Conservation (phyloP, 2,888 invertebrate genomes). For the Drosophila subquinaria region DNA sequence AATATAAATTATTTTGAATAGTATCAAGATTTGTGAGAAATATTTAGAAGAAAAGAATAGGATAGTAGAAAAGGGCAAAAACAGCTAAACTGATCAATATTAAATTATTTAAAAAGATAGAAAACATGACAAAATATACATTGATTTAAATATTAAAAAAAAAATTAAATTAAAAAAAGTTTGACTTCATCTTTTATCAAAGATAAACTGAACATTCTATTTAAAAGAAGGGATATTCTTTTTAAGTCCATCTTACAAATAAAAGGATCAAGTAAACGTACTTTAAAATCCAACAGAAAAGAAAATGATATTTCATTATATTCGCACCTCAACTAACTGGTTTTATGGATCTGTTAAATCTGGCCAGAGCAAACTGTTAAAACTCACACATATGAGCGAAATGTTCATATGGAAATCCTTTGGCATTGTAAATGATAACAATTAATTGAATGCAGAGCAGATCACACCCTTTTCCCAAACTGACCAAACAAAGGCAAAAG, state of each 20-base stretch:
- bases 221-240: too few species aligned
- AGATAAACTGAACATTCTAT: neutral
- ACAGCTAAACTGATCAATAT: neutral
- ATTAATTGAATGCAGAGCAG: constrained; percentile 67
- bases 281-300: neutral
- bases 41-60: too few species aligned
- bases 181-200: too few species aligned
- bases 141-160: neutral
- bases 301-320: constrained; percentile 11
- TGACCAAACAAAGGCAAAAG: constrained; percentile 29
- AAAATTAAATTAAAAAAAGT: too few species aligned
- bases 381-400: constrained; percentile 58
- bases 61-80: too few species aligned
- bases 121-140: neutral
- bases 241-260: neutral
- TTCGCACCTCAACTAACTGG: constrained; percentile 11
- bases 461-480: constrained; percentile 70
- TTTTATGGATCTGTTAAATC: constrained; percentile 20
- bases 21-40: too few species aligned
- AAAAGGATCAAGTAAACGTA: constrained; percentile 3
- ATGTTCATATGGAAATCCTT: constrained; percentile 40
- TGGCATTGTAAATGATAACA: constrained; percentile 55
- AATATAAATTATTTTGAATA: neutral
- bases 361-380: constrained; percentile 36
- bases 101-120: neutral